These are phyloP conservation scores for Microcebus murinus DNA, from an alignment of 2,113 vertebrate species.

Conservation along the genomic window DNA sequence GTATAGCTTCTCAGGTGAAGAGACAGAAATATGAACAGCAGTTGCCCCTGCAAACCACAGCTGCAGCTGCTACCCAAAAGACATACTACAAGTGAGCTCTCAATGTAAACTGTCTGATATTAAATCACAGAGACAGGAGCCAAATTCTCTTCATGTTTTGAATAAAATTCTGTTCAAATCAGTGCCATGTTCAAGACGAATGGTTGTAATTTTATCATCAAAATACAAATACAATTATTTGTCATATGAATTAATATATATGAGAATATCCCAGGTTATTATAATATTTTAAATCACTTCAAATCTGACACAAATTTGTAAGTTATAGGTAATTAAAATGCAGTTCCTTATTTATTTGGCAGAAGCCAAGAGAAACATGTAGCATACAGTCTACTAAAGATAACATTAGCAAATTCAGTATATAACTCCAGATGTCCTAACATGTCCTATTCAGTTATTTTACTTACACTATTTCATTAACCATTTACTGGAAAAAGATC, in stretches of 20 bases:
- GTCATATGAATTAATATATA: not conserved
- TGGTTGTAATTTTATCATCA: not conserved
- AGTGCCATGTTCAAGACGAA: not conserved
- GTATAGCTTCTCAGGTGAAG: not conserved
- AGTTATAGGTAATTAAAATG: not conserved
- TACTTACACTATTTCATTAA: not conserved
- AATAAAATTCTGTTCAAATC: not conserved
- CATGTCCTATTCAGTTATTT: not conserved
- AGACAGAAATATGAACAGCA: slow-evolving; percentile 60
- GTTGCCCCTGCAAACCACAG: slow-evolving; percentile 41
- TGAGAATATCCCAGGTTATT: not conserved
- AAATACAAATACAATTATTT: not conserved
- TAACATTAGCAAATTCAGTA: not conserved
- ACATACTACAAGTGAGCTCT: not conserved
- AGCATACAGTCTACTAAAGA: not conserved
- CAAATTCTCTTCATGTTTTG: not conserved
- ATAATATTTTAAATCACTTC: not conserved
- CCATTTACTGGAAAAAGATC: not conserved
- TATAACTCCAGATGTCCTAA: not conserved
- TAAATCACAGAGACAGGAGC: slow-evolving; percentile 32
- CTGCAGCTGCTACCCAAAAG: slow-evolving; percentile 51
- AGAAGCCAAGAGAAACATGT: not conserved
- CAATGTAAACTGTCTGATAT: not conserved
- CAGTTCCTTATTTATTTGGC: not conserved
- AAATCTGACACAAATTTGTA: not conserved